Evolutionary conservation across 2,113 vertebrate species (phyloP), one percentile per base, ranked within the genome.

Genomic region (Pogona vitticeps): DNA sequence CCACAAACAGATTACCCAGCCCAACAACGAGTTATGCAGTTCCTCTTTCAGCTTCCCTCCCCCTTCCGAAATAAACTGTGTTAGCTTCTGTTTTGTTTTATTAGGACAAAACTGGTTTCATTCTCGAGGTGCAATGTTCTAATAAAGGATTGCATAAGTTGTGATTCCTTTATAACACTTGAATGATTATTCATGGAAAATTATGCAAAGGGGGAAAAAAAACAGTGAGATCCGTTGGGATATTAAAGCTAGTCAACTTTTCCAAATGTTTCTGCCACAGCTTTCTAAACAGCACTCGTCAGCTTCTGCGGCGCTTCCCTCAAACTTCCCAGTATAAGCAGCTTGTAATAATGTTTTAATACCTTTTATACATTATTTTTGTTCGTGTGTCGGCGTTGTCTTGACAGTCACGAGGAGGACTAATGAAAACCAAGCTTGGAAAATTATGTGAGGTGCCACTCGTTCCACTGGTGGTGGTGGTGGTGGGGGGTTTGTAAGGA

Each of bases 141-240:
- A 92, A 94, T 96, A 95, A 95, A 91, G 94, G 88, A 95, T 94
- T 95, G 94, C 94, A 94, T 93, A 95, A 97, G 94, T 95, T 81
- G 94, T 93, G 88, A 90, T 95, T 95, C 94, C 93, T 94, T 96
- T 96, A 94, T 93, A 95, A 95, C 90, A 81, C 92, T 94, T 94
- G 95, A 95, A 93, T 94, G 93, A 96, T 97, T 96, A 96, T 97
- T 97, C 96, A 97, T 95, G 96, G 96, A 96, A 96, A 97, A 96
- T 96, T 96, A 96, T 95, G 96, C 95, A 93, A 95, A 97, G 96
- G 96, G 93, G 36, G 36, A 13, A 96, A 96, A 96, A 97, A 96
- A 96, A 89, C 91, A 96, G 93, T 95, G 89, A 94, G 94, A 90
- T 96, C 95, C 95, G 96, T 88, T 94, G 96, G 96, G 96, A 97